Conservation (phyloP, 2,888 invertebrate genomes). For the Antheraea yamamai region DNA sequence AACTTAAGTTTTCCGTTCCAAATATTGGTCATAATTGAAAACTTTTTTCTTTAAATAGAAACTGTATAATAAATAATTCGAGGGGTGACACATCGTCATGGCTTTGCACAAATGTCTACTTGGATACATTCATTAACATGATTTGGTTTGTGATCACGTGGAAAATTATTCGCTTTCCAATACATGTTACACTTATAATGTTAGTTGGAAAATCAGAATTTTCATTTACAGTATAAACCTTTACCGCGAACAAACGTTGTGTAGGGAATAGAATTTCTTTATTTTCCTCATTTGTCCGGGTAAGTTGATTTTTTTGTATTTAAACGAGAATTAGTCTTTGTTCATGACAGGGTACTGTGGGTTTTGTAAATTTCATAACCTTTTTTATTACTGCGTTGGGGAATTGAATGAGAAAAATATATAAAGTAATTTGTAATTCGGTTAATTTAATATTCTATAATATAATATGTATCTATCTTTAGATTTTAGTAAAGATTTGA, state of each 20-base stretch:
- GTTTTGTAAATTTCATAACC: neutral
- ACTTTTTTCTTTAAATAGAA: slow-evolving; percentile 23
- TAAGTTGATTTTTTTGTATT: slow-evolving; percentile 2
- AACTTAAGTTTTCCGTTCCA: slow-evolving; percentile 7
- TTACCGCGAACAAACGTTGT: slow-evolving; percentile 36
- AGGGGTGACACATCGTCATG: slow-evolving; percentile 45
- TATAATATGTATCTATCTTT: too few species aligned
- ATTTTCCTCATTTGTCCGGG: neutral
- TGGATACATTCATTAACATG: slow-evolving; percentile 63
- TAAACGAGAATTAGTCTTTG: neutral
- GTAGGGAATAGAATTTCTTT: slow-evolving; percentile 1
- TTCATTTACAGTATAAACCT: slow-evolving; percentile 58
- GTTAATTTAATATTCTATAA: too few species aligned
- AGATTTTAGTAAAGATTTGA: too few species aligned
- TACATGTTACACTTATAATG: slow-evolving; percentile 54
- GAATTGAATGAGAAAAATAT: neutral
- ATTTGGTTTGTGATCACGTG: slow-evolving; percentile 64
- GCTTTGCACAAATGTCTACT: slow-evolving; percentile 46
- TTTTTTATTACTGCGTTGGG: neutral
- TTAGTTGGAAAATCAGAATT: slow-evolving; percentile 47
- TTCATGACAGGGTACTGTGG: neutral
- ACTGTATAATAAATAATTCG: slow-evolving; percentile 28
- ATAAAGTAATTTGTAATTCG: neutral
- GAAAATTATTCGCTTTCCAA: slow-evolving; percentile 69
- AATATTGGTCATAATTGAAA: neutral